Conservation (phyloP, 92 coral and sea anemone genomes). For the Heteractis magnifica region DNA sequence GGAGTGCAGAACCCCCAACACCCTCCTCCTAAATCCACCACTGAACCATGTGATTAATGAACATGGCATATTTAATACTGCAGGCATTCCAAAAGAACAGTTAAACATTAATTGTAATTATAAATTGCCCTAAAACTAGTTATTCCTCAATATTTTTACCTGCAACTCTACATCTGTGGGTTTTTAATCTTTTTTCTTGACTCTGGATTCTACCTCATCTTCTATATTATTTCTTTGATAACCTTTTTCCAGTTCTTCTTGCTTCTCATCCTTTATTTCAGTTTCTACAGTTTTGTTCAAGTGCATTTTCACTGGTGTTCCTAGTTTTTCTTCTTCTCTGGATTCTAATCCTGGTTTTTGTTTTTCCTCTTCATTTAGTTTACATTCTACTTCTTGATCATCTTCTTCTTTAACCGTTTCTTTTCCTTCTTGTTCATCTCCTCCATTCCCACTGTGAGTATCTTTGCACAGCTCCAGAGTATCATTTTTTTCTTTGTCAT, state of each 20-base stretch:
- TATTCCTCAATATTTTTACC: not conserved
- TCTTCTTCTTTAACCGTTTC: not conserved
- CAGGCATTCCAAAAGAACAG: no score
- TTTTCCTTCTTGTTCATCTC: not conserved
- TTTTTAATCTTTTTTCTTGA: not conserved
- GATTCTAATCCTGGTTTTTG: not conserved
- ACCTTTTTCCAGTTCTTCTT: not conserved
- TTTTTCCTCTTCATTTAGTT: not conserved
- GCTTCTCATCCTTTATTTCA: not conserved
- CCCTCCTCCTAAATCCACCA: no score
- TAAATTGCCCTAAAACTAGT: no score
- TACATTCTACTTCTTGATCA: not conserved
- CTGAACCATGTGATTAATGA: no score
- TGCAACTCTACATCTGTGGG: not conserved
- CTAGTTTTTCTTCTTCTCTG: not conserved
- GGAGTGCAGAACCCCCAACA: no score
- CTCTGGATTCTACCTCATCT: conserved; percentile 4
- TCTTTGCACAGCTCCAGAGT: not conserved
- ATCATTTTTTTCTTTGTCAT: not conserved
- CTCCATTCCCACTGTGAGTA: not conserved
- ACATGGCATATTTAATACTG: no score
- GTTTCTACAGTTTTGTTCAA: not conserved
- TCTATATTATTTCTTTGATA: not conserved
- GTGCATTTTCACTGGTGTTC: no score
- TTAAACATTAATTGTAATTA: no score